These are phyloP conservation scores for Lytechinus pictus DNA, from an alignment of 35 echinoderm and acorn worm species.

Conservation along the genomic window DNA sequence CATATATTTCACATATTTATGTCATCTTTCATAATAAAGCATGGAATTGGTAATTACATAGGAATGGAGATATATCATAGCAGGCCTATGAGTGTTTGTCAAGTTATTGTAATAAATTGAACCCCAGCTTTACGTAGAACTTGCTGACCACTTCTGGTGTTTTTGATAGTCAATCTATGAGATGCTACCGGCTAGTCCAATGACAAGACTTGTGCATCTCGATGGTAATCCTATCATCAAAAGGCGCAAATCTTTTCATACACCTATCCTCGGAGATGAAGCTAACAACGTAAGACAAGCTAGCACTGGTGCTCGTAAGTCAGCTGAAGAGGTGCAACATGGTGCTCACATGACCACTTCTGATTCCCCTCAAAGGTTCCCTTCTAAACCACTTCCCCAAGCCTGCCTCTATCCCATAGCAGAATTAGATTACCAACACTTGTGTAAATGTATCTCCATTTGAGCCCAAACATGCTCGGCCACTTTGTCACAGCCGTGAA, in stretches of 20 bases:
- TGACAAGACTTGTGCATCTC: neutral
- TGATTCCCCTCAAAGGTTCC: neutral
- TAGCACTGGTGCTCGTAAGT: slow-evolving; percentile 26
- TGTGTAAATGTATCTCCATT: slow-evolving; percentile 53
- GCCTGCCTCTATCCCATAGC: neutral
- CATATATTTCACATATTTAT: too few species aligned
- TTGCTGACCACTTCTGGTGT: neutral
- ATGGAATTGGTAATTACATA: neutral
- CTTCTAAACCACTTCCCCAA: neutral
- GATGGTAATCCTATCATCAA: neutral
- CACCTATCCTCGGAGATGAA: neutral
- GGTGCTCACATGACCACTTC: slow-evolving; percentile 22
- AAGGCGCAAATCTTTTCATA: slow-evolving; percentile 12
- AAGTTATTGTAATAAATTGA: neutral
- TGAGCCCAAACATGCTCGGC: slow-evolving; percentile 1
- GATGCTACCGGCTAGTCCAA: neutral
- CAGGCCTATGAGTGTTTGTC: neutral
- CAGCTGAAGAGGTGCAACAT: neutral
- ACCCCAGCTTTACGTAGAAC: neutral
- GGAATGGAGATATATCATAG: neutral
- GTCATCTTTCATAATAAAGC: neutral
- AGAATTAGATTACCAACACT: slow-evolving; percentile 56
- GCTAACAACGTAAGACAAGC: slow-evolving; percentile 5
- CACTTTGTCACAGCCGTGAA: neutral
- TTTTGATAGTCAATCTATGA: neutral